phyloP scores from a whole-genome alignment of 1,140 invertebrate genomes.

The Apis florea region DNA sequence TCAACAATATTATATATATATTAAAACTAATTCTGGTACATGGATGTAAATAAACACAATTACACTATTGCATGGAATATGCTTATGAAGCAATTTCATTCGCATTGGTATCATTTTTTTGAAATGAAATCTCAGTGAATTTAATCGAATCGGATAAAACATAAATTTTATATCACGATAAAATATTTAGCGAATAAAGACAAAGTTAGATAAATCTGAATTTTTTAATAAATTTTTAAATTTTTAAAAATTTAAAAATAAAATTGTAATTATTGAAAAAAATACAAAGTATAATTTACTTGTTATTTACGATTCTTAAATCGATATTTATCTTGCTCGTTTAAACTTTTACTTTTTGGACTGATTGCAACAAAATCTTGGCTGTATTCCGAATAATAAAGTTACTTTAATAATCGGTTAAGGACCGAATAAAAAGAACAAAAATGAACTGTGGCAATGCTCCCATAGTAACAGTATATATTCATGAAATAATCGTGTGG shows the following conservation, averaged over 20 bases:
- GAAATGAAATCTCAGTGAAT: neutral
- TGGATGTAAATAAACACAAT: neutral
- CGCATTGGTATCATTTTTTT: neutral
- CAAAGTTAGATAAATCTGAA: neutral
- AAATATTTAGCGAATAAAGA: neutral
- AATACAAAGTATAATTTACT: neutral
- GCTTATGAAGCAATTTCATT: constrained; percentile 21
- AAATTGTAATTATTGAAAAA: neutral
- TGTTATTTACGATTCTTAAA: neutral
- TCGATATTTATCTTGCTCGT: neutral
- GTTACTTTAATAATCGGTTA: neutral
- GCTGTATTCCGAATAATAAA: neutral
- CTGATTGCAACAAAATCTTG: neutral
- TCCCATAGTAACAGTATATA: neutral
- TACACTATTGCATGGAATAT: neutral
- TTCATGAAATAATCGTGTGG: neutral
- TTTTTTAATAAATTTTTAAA: neutral
- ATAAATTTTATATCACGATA: neutral
- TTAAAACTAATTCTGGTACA: neutral
- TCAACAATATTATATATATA: no score
- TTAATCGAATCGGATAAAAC: neutral
- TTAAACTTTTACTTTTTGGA: neutral
- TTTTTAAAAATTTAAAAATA: neutral
- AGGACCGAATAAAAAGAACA: neutral
- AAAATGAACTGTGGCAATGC: neutral